A percentile compares a stretch with the other conserved stretches of the same genome.
phyloP scores from a whole-genome alignment of 2,888 invertebrate genomes.

The Omphaloscelis lunosa region DNA sequence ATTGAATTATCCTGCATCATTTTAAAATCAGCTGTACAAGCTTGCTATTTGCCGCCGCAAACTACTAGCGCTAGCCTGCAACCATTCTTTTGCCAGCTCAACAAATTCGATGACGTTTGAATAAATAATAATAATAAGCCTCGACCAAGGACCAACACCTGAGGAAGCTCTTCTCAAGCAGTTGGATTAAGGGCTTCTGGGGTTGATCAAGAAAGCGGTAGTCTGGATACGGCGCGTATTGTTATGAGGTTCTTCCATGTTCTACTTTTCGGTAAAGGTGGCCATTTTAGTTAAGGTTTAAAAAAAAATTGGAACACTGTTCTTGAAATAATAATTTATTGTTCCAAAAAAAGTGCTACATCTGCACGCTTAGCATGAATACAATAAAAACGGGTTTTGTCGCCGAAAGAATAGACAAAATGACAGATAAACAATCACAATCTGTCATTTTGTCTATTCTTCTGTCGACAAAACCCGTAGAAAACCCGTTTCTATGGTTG shows the following conservation, averaged over 20 bases:
- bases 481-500: too few relatives aligned
- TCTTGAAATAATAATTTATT: too few relatives aligned
- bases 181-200: not conserved
- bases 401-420: too few relatives aligned
- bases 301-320: too few relatives aligned
- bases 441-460: too few relatives aligned
- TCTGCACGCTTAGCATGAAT: too few relatives aligned
- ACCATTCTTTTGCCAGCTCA: not conserved
- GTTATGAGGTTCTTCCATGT: not conserved
- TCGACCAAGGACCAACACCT: not conserved
- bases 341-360: too few relatives aligned
- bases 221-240: not conserved
- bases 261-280: not conserved
- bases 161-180: not conserved
- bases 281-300: too few relatives aligned
- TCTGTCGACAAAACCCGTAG: too few relatives aligned
- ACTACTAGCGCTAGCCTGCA: not conserved
- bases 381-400: too few relatives aligned
- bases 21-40: not conserved
- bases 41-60: not conserved
- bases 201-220: not conserved
- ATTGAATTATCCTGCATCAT: not conserved
- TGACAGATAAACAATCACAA: too few relatives aligned
- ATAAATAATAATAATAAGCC: not conserved
- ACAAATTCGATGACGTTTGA: not conserved